These are phyloP conservation scores for Bucorvus abyssinicus DNA, from an alignment of 2,797 vertebrate species.

Conservation along the genomic window DNA sequence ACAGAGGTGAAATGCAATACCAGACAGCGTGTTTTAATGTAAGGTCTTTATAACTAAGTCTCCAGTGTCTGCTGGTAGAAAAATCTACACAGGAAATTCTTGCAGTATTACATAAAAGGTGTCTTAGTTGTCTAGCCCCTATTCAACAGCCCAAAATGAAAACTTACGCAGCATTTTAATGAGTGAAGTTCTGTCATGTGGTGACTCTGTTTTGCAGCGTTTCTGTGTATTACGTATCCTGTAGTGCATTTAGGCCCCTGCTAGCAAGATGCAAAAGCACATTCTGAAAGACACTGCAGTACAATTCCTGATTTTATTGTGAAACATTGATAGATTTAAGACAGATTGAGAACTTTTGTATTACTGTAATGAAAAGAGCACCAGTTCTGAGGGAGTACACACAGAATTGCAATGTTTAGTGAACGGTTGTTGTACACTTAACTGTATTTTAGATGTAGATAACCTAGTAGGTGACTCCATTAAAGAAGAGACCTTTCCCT, in stretches of 20 bases:
- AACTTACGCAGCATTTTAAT: background rate
- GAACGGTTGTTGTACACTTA: background rate
- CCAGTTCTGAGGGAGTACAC: conserved; percentile 44
- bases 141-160: background rate
- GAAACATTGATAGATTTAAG: conserved; percentile 57
- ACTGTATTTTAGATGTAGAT: background rate
- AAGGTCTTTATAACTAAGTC: background rate
- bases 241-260: background rate
- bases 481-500: conserved; percentile 36
- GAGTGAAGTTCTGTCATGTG: background rate
- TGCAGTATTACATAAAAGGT: background rate
- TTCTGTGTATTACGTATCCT: background rate
- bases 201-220: background rate
- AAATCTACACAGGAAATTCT: background rate
- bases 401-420: background rate
- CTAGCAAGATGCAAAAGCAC: background rate
- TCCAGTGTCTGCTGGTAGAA: background rate
- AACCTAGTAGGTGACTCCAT: background rate
- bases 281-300: background rate
- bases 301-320: conserved; percentile 66
- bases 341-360: conserved; percentile 56
- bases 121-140: background rate
- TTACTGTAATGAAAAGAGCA: conserved; percentile 66
- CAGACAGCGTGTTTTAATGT: background rate
- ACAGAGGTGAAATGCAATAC: background rate